Evolutionary conservation across 2,113 vertebrate species (phyloP), one percentile per base, ranked within the genome.

Genomic region (Hippocampus zosterae): DNA sequence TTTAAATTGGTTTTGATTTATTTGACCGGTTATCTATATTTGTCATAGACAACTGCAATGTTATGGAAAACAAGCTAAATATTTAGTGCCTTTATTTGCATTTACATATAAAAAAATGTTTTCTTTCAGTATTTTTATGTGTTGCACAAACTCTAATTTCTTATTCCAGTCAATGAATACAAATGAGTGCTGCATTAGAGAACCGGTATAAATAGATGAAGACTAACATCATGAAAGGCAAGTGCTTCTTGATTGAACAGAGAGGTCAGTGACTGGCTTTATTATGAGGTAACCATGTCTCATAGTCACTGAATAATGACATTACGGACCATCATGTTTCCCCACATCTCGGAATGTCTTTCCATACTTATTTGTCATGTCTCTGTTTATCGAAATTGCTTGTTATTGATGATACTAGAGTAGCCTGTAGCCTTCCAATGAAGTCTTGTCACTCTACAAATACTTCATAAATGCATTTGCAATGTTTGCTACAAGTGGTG

Each of bases 1-100:
- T 57, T 67, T 73, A 78, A 78, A 73, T 29, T 10, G 52, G 40
- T 65, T 77, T 69, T 67, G 69, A 76, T 76, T 77, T 68, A 72
- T 73, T 53, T 1, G 57, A 76, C 71, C 65, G 37, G 25, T 40
- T 40, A 9, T 53, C 65, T n/a, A 29, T 16, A 53, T 75, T 70
- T 12, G 52, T 53, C 67, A 62, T 75, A 71, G 46, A 52, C 44
- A 13, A 16, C 55, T 67, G 25, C 50, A 70, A 71, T 23, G 5
- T 57, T 16, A 21, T 56, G 59, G 29, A 44, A 29, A 60, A 74
- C 40, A 41, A 46, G 18, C 10, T 16, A 29, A 57, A 65, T 61
- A 56, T 44, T 53, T 55, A 69, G 21, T 15, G 42, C 19, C 29
- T 75, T 21, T 29, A 61, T 60, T 56, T 66, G 59, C 29, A 40